Conservation (phyloP, 2,113 vertebrate species). For the Hymenochirus boettgeri region DNA sequence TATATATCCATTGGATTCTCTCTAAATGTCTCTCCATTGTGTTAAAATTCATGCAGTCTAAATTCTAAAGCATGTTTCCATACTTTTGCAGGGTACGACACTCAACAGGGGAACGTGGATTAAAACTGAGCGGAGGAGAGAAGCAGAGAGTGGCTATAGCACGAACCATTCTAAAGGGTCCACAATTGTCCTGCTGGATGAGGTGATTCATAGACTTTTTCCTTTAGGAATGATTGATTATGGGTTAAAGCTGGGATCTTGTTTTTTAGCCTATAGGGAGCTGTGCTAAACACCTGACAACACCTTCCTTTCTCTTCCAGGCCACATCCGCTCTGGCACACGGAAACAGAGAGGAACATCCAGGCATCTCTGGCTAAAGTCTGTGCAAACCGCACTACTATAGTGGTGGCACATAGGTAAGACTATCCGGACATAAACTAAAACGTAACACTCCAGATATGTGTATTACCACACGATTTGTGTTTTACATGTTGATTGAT, state of each 20-base stretch:
- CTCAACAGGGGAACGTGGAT: slow-evolving; percentile 88
- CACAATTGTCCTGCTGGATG: slow-evolving; percentile 87
- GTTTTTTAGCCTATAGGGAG: no score
- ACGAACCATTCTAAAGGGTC: slow-evolving; percentile 90
- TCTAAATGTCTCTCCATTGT: no score
- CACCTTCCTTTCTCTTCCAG: slow-evolving; percentile 52
- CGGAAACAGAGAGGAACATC: slow-evolving; percentile 89
- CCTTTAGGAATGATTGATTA: no score
- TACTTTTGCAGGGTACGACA: slow-evolving; percentile 75
- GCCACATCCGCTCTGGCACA: slow-evolving; percentile 91
- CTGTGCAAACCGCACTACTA: slow-evolving; percentile 79
- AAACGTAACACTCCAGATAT: no score
- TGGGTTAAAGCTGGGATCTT: no score
- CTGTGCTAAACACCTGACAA: no score
- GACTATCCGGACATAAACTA: background rate
- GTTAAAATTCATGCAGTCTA: no score
- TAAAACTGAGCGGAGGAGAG: slow-evolving; percentile 94
- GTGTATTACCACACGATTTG: no score
- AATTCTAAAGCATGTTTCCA: no score
- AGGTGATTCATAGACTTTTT: slow-evolving; percentile 61
- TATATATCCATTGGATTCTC: no score
- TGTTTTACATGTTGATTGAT: no score
- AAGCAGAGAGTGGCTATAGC: slow-evolving; percentile 94
- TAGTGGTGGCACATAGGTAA: slow-evolving; percentile 93
- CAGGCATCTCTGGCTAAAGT: slow-evolving; percentile 87